Base-by-base conservation (phyloP, 2,888 invertebrate species). In the Drosophila cognata region DNA sequence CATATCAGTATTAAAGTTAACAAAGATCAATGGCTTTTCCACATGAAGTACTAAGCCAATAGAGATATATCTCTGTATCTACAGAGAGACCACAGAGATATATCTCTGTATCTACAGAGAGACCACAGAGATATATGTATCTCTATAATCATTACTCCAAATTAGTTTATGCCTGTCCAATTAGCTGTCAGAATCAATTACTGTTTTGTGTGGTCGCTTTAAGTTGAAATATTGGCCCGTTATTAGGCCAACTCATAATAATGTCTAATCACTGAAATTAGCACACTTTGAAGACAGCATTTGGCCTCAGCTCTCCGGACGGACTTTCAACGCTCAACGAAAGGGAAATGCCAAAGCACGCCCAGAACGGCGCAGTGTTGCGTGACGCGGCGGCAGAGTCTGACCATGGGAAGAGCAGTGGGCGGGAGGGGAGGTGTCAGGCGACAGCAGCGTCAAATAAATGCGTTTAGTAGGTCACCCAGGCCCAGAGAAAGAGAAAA, bases 311-410 rank as follows among this genome's bases (percentile, higher is more conserved):
- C 18, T 13, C n/a, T 1, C 7, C 25, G 48, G 53, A 25, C 29
- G 31, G 35, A 51, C 29, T 60, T 51, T 29, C 43, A 43, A 13
- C 46, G 38, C 41, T 35, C 53, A 75, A 75, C 64, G 84, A 86
- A 88, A 83, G 89, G 84, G 89, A 84, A 88, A 88, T 83, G 84
- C 81, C 66, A 50, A 51, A 72, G 81, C 84, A 88, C 79, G 87
- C 73, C 83, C 76, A 81, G 79, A 83, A 71, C 84, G 29, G 53
- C 25, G 69, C 86, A 75, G 31, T 53, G 65, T 88, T 88, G 84
- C 88, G 84, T 88, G 84, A 77, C 86, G 74, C 18, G 69, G 71
- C 63, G 31, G 73, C 48, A 41, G 35, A 43, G 35, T 55, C n/a
- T 50, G 50, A n/a, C 11, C 38, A n/a, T 2, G n/a, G 33, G 11